These are phyloP conservation scores for Laterallus jamaicensis DNA, from an alignment of 2,113 vertebrate genomes.

Conservation along the genomic window DNA sequence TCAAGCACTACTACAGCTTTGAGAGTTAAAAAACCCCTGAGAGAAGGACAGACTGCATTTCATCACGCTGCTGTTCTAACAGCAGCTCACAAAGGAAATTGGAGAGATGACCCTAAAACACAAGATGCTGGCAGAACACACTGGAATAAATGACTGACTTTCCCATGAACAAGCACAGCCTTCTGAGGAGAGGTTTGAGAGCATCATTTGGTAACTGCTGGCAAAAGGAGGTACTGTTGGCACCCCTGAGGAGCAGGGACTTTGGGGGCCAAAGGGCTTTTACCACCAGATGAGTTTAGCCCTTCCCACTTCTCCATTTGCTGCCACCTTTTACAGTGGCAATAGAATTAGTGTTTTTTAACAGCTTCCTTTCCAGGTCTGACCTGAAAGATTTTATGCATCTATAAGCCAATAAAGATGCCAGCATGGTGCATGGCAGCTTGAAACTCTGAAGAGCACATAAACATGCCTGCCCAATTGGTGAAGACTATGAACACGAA, in stretches of 20 bases:
- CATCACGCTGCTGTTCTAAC: neutral
- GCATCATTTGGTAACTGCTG: neutral
- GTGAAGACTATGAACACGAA: neutral
- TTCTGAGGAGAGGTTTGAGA: neutral
- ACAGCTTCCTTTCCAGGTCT: neutral
- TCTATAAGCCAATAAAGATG: neutral
- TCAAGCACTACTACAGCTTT: neutral
- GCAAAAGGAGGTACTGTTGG: neutral
- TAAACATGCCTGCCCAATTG: neutral
- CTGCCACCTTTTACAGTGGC: neutral
- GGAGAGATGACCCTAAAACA: neutral
- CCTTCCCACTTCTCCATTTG: neutral
- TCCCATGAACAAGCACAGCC: neutral
- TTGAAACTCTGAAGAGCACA: neutral
- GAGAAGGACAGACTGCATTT: neutral
- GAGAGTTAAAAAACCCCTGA: neutral
- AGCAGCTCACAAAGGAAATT: neutral
- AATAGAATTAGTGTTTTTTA: neutral
- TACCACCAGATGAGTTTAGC: neutral
- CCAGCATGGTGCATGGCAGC: neutral
- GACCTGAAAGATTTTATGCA: neutral
- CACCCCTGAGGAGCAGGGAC: fast-evolving
- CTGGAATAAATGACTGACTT: neutral
- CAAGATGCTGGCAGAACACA: neutral
- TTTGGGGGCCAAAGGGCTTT: neutral